Evolutionary conservation across 2,888 invertebrate genomes (phyloP).

Genomic region (Thyatira batis): DNA sequence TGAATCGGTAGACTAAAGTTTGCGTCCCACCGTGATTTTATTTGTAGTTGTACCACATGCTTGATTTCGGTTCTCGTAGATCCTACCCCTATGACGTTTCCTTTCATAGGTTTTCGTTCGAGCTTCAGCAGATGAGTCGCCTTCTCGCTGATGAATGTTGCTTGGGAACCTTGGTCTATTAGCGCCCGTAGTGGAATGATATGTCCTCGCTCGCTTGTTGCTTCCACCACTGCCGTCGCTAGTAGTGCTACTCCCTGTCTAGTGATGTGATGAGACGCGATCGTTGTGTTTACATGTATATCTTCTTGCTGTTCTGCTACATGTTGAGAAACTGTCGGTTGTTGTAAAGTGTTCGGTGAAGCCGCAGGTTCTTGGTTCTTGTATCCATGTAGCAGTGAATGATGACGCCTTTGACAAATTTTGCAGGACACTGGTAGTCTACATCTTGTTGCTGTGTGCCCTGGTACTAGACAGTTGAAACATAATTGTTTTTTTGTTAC

Average conservation of each 20-base stretch:
- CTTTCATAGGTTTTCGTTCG: conserved; percentile 7
- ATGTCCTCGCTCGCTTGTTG: conserved; percentile 15
- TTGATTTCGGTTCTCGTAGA: conserved; percentile 16
- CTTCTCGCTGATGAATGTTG: conserved; percentile 20
- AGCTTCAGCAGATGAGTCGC: conserved; percentile 17
- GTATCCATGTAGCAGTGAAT: conserved; percentile 21
- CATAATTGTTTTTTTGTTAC: conserved; percentile 19
- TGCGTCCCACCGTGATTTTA: conserved; percentile 14
- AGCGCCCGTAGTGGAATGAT: conserved; percentile 21
- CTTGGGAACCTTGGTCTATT: conserved; percentile 29
- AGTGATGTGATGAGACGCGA: conserved; percentile 14
- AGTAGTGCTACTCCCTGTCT: conserved; percentile 16
- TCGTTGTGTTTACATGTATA: too few relatives aligned
- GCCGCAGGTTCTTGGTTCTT: conserved; percentile 1
- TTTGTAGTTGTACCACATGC: conserved; percentile 16
- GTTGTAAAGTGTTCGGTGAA: too few relatives aligned
- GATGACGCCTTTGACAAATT: conserved; percentile 25
- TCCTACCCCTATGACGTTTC: conserved; percentile 12
- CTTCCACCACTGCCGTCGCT: conserved; percentile 25
- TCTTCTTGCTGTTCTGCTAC: too few relatives aligned
- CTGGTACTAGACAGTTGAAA: conserved; percentile 25
- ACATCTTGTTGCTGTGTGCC: conserved; percentile 22
- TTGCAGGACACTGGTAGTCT: conserved; percentile 20
- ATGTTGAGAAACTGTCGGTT: too few relatives aligned
- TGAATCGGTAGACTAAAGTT: conserved; percentile 9